A percentile compares a stretch with the other conserved stretches of the same genome.
phyloP scores from a whole-genome alignment of 1,140 invertebrate species.

The Galleria mellonella region DNA sequence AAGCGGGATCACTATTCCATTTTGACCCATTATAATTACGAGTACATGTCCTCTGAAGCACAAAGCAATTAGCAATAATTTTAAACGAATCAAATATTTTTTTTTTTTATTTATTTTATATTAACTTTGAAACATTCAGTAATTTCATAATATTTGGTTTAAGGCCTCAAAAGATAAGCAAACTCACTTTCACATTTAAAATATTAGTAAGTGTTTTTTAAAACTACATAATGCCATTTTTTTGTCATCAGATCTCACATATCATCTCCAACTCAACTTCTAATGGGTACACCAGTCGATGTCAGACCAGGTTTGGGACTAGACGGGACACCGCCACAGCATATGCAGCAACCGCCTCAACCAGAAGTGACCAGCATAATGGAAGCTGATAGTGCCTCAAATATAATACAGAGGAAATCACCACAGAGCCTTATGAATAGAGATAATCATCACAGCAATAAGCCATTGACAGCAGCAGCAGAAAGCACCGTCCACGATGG shows the following conservation, averaged over 20 bases:
- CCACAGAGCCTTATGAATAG: slow-evolving; percentile 47
- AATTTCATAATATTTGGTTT: too few relatives aligned
- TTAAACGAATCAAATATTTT: too few relatives aligned
- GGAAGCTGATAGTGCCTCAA: slow-evolving; percentile 72
- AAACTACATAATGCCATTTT: background rate
- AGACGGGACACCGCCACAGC: slow-evolving; percentile 47
- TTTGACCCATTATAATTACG: too few relatives aligned
- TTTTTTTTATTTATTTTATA: too few relatives aligned
- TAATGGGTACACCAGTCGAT: slow-evolving; percentile 59
- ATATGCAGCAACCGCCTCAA: slow-evolving; percentile 54
- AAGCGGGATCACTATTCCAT: too few relatives aligned
- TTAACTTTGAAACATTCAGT: too few relatives aligned
- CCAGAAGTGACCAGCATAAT: slow-evolving; percentile 68
- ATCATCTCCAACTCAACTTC: slow-evolving; percentile 64
- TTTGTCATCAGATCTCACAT: slow-evolving; percentile 58
- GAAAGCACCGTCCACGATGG: slow-evolving; percentile 78
- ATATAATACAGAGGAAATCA: slow-evolving; percentile 59
- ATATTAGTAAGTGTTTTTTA: too few relatives aligned
- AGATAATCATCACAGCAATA: slow-evolving; percentile 53
- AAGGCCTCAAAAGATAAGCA: too few relatives aligned
- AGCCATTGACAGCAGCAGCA: slow-evolving; percentile 67
- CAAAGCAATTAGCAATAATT: too few relatives aligned
- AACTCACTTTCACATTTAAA: too few relatives aligned
- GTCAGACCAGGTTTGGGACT: slow-evolving; percentile 49
- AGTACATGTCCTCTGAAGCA: too few relatives aligned